A percentile compares a stretch with the other conserved stretches of the same genome.
phyloP scores from a whole-genome alignment of 2,888 invertebrate genomes.

The Cyclophora punctaria region DNA sequence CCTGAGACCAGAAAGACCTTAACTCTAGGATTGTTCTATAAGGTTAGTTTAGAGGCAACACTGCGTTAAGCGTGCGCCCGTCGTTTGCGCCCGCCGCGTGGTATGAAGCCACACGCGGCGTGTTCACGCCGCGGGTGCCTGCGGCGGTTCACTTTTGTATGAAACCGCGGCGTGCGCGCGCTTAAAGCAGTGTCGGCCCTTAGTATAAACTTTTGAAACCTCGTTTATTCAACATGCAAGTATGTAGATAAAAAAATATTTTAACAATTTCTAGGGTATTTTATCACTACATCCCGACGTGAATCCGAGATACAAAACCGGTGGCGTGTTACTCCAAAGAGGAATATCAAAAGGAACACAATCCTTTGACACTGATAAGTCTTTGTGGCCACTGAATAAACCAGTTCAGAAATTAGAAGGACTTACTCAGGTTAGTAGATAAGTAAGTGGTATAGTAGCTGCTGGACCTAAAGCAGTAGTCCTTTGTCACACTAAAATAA shows the following conservation, averaged over 20 bases:
- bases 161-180: too few relatives aligned
- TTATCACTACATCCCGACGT: conserved; percentile 66
- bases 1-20: conserved; percentile 81
- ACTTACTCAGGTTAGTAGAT: conserved; percentile 48
- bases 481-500: too few relatives aligned
- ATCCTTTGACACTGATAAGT: conserved; percentile 80
- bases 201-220: background rate
- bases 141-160: too few relatives aligned
- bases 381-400: conserved; percentile 82
- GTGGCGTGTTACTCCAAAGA: conserved; percentile 71
- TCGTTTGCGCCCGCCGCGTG: too few relatives aligned
- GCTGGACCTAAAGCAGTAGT: too few relatives aligned
- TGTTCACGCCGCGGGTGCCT: too few relatives aligned
- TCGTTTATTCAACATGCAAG: too few relatives aligned
- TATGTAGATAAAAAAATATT: background rate
- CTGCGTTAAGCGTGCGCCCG: too few relatives aligned
- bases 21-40: conserved; percentile 87
- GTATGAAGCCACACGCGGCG: too few relatives aligned
- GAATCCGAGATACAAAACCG: conserved; percentile 64
- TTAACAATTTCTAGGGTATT: conserved; percentile 56
- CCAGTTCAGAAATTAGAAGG: conserved; percentile 84
- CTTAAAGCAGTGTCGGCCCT: too few relatives aligned
- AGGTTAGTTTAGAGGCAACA: conserved; percentile 76
- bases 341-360: conserved; percentile 80
- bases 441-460: too few relatives aligned